phyloP scores from a whole-genome alignment of 2,888 invertebrate genomes.

The Spialia ferax region DNA sequence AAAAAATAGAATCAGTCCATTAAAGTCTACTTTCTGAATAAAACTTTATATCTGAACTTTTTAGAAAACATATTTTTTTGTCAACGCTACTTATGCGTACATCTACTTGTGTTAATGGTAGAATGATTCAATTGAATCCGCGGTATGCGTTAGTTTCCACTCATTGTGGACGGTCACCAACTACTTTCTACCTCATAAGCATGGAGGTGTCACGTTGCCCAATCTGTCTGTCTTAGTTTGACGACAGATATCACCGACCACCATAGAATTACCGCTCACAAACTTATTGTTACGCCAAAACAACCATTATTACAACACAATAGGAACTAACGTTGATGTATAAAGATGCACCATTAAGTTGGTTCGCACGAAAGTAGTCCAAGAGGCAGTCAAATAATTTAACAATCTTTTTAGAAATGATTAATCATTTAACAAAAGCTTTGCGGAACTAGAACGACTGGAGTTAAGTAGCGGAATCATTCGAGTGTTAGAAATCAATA shows the following conservation, averaged over 20 bases:
- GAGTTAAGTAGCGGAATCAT: slow-evolving; percentile 26
- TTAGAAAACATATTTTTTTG: slow-evolving; percentile 44
- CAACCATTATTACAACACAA: slow-evolving; percentile 42
- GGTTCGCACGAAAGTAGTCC: slow-evolving; percentile 37
- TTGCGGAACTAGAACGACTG: slow-evolving; percentile 31
- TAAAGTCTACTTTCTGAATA: too few species aligned
- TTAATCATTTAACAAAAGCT: slow-evolving; percentile 39
- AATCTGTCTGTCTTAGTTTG: slow-evolving; percentile 52
- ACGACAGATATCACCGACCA: slow-evolving; percentile 33
- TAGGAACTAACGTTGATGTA: slow-evolving; percentile 22
- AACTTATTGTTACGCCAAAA: slow-evolving; percentile 43
- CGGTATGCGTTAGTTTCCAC: slow-evolving; percentile 76
- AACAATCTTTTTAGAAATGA: slow-evolving; percentile 39
- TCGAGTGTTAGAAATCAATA: slow-evolving; percentile 36
- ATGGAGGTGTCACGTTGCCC: slow-evolving; percentile 75
- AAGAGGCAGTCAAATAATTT: slow-evolving; percentile 35
- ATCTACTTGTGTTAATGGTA: slow-evolving; percentile 61
- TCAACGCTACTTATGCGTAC: slow-evolving; percentile 58
- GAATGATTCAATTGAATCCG: slow-evolving; percentile 78
- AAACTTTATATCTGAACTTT: too few species aligned
- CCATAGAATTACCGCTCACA: not conserved
- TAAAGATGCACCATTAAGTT: not conserved
- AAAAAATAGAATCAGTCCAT: too few species aligned
- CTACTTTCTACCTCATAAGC: slow-evolving; percentile 63
- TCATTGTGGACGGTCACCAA: slow-evolving; percentile 64